These are phyloP conservation scores for Petroica traversi DNA, from an alignment of 2,113 vertebrate species.

Conservation along the genomic window DNA sequence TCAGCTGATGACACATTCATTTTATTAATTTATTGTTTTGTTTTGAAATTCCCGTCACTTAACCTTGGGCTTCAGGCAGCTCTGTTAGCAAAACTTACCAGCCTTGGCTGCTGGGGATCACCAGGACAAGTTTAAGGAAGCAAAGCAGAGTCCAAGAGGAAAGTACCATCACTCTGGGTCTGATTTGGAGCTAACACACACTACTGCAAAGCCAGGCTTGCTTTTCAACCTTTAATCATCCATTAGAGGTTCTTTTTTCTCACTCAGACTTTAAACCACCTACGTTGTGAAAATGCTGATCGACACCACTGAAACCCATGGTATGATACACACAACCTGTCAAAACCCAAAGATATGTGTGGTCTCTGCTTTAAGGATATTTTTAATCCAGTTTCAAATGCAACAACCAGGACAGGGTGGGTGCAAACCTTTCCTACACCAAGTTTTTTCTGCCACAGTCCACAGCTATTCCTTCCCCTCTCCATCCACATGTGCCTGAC, in stretches of 20 bases:
- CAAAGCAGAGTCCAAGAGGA: accelerated
- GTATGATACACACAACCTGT: background rate
- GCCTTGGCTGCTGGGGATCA: background rate
- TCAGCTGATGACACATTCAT: slow-evolving; percentile 61
- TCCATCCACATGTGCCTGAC: background rate
- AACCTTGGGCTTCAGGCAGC: slow-evolving; percentile 6
- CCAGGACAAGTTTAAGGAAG: background rate
- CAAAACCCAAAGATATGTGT: background rate
- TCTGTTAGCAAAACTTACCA: background rate
- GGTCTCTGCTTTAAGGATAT: background rate
- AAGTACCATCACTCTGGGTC: background rate
- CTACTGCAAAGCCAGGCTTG: background rate
- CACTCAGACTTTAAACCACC: background rate
- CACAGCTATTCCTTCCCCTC: background rate
- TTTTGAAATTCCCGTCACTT: slow-evolving; percentile 30
- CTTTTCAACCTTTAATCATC: background rate
- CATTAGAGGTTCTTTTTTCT: background rate
- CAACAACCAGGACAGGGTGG: background rate
- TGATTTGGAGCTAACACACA: background rate
- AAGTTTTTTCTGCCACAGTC: background rate
- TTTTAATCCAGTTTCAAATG: background rate
- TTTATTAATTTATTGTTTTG: slow-evolving; percentile 58
- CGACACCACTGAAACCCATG: background rate
- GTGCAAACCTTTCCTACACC: background rate
- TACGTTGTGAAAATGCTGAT: background rate